Evolutionary conservation across 2,797 vertebrate species (phyloP).

Genomic region (Adelosebastes latens): DNA sequence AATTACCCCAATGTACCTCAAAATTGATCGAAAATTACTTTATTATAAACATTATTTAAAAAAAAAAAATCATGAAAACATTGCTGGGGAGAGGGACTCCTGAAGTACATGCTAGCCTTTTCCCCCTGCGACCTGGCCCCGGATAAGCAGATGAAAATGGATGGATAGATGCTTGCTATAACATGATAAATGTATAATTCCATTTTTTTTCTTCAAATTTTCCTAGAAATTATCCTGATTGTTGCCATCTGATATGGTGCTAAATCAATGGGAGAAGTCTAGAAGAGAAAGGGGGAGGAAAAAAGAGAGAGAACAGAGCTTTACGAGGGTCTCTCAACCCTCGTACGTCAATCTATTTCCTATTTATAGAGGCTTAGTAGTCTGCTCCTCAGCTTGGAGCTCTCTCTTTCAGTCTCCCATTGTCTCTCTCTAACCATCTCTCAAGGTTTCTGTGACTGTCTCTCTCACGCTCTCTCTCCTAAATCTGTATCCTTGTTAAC

Average conservation of each 20-base stretch:
- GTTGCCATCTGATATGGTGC: neutral
- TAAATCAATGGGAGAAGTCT: neutral
- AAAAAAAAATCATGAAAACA: neutral
- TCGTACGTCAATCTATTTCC: conserved; percentile 30
- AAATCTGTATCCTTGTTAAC: conserved; percentile 70
- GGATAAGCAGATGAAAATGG: neutral
- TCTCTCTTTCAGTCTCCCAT: conserved; percentile 20
- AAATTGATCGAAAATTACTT: too few relatives aligned
- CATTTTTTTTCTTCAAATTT: neutral
- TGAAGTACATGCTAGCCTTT: neutral
- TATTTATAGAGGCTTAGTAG: conserved; percentile 44
- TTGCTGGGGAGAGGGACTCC: neutral
- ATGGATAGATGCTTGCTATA: neutral
- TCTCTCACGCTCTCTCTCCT: conserved; percentile 41
- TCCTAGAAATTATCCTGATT: neutral
- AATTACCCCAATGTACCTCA: too few relatives aligned
- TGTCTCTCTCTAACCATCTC: conserved; percentile 45
- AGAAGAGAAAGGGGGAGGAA: neutral
- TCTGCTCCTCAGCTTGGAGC: conserved; percentile 28
- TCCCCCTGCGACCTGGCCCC: neutral
- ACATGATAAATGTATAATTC: neutral
- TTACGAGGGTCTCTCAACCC: conserved; percentile 17
- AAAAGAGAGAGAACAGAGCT: neutral
- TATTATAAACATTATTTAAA: too few relatives aligned
- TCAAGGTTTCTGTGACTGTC: conserved; percentile 49